phyloP scores from a whole-genome alignment of 2,888 invertebrate species.

The Phortica okadai region DNA sequence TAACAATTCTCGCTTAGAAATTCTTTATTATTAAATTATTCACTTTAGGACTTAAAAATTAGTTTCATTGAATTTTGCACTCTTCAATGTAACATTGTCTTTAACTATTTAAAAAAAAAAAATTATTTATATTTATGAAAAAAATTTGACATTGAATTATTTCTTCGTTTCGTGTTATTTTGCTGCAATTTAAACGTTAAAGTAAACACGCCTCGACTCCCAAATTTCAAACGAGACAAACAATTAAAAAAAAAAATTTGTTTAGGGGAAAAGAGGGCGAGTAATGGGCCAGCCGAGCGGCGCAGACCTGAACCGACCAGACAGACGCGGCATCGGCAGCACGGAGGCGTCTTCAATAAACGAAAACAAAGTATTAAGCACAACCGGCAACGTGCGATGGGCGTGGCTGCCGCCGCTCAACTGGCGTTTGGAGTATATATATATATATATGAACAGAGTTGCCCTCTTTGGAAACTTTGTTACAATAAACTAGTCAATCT shows the following conservation, averaged over 20 bases:
- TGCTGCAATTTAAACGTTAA: too few relatives aligned
- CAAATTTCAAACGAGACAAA: background rate
- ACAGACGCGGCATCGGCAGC: background rate
- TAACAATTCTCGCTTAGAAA: too few relatives aligned
- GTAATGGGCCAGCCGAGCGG: background rate
- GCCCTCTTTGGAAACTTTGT: background rate
- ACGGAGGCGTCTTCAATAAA: slow-evolving; percentile 17
- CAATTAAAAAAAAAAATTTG: background rate
- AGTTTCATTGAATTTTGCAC: too few relatives aligned
- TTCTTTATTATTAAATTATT: too few relatives aligned
- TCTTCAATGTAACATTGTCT: too few relatives aligned
- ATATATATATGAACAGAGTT: background rate
- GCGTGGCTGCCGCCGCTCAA: background rate
- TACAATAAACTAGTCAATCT: background rate
- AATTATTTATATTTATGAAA: too few relatives aligned
- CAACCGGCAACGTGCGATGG: background rate
- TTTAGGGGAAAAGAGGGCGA: background rate
- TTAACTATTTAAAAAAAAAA: too few relatives aligned
- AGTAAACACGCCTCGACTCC: background rate
- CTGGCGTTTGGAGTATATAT: background rate
- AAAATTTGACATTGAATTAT: too few relatives aligned
- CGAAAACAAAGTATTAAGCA: slow-evolving; percentile 8
- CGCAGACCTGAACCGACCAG: background rate
- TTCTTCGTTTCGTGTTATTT: too few relatives aligned
- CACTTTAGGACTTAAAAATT: background rate